These are phyloP conservation scores for Coracopsis vasa DNA, from an alignment of 2,113 vertebrate species.

Conservation along the genomic window DNA sequence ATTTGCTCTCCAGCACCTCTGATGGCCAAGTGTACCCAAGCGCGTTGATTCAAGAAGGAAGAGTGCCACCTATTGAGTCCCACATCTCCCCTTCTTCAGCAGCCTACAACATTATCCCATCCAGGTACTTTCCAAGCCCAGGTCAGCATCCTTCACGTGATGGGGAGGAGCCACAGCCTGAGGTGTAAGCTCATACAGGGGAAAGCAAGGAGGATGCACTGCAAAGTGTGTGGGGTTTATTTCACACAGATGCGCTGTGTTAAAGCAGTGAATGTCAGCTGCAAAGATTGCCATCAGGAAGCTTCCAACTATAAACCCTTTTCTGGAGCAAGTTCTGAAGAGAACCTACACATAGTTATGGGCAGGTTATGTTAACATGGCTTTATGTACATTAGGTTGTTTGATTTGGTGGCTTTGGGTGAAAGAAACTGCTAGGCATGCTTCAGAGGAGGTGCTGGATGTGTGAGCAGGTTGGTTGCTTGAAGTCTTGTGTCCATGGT, in stretches of 20 bases:
- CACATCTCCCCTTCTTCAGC: neutral
- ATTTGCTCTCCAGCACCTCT: neutral
- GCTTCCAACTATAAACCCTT: neutral
- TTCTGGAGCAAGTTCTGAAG: neutral
- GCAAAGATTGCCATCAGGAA: neutral
- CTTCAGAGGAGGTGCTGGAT: neutral
- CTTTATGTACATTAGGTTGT: rapidly evolving
- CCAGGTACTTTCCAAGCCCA: neutral
- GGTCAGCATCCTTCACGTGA: rapidly evolving
- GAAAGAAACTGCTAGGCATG: neutral
- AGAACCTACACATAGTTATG: no score
- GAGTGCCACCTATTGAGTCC: slow-evolving; percentile 1
- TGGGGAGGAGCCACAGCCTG: neutral
- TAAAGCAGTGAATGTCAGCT: neutral
- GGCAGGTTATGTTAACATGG: rapidly evolving
- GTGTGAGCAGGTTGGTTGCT: slow-evolving; percentile 42
- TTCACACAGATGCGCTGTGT: neutral
- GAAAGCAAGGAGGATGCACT: rapidly evolving
- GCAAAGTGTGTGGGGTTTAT: rapidly evolving
- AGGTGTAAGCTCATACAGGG: rapidly evolving
- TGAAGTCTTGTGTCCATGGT: slow-evolving; percentile 63
- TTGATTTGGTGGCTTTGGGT: neutral
- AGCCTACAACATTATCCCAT: neutral
- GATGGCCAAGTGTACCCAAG: neutral
- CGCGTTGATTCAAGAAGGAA: neutral